Conservation (phyloP, 2,113 vertebrate species). For the Noturus placidus region DNA sequence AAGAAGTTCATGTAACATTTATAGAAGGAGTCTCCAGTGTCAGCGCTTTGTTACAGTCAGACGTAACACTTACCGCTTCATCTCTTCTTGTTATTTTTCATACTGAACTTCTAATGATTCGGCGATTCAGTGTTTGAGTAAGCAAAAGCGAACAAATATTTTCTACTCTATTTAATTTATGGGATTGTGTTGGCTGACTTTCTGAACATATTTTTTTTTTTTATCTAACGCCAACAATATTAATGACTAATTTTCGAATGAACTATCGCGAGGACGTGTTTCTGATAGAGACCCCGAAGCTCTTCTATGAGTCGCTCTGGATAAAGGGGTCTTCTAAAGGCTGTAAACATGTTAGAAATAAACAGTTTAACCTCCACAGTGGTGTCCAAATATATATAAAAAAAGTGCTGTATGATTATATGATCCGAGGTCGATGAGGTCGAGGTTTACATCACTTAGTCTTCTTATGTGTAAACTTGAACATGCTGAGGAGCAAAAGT, state of each 20-base stretch:
- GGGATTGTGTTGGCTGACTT: background rate
- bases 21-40: background rate
- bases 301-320: background rate
- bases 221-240: no score
- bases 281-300: background rate
- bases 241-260: no score
- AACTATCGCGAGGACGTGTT: background rate
- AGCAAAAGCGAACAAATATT: no score
- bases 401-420: background rate
- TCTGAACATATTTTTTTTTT: background rate
- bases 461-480: background rate
- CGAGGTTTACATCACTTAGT: background rate
- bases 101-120: no score
- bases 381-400: background rate
- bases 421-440: background rate
- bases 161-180: no score
- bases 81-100: no score
- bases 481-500: background rate
- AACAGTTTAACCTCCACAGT: background rate
- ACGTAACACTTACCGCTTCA: background rate
- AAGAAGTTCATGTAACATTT: background rate
- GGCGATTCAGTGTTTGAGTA: no score
- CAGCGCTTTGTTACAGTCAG: background rate
- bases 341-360: background rate
- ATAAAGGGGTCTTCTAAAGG: background rate